A percentile compares a stretch with the other conserved stretches of the same genome.
Evolutionary conservation across 2,888 invertebrate genomes (phyloP).

Genomic region (Neoascia interrupta): DNA sequence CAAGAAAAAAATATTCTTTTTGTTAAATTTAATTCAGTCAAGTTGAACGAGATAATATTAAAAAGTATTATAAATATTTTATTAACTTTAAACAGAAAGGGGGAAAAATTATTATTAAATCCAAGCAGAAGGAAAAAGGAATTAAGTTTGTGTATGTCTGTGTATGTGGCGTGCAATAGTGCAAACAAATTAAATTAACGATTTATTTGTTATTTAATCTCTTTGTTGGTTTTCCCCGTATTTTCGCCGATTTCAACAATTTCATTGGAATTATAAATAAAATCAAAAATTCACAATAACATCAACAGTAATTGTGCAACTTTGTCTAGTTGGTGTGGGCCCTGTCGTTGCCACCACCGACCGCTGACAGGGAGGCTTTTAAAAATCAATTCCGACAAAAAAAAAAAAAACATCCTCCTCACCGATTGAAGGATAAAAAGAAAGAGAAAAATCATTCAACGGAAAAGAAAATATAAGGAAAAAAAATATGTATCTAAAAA

Average conservation of each 20-base stretch:
- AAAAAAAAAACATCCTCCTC: neutral
- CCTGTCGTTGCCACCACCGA: too few relatives aligned
- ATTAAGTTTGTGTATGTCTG: too few relatives aligned
- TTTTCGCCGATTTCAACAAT: slow-evolving; percentile 53
- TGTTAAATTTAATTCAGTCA: too few relatives aligned
- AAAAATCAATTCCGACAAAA: slow-evolving; percentile 57
- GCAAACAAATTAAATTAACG: slow-evolving; percentile 55
- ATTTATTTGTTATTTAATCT: slow-evolving; percentile 64
- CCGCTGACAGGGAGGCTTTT: slow-evolving; percentile 43
- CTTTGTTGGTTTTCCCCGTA: slow-evolving; percentile 42
- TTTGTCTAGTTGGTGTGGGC: too few relatives aligned
- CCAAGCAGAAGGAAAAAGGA: slow-evolving; percentile 4
- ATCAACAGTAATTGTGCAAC: slow-evolving; percentile 23
- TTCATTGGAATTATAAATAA: slow-evolving; percentile 29
- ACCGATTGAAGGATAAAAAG: neutral
- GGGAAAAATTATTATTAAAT: slow-evolving; percentile 5
- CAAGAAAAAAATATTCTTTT: too few relatives aligned
- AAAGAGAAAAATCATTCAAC: slow-evolving; percentile 19
- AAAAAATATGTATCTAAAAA: slow-evolving; percentile 22
- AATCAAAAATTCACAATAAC: slow-evolving; percentile 18
- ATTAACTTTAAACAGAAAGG: neutral
- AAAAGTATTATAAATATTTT: slow-evolving; percentile 3
- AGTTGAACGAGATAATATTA: too few relatives aligned
- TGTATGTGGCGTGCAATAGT: too few relatives aligned
- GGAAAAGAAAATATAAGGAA: neutral